A percentile compares a stretch with the other conserved stretches of the same genome.
Evolutionary conservation across 23 tunicate species (phyloP).

Genomic region (Botrylloides violaceus): DNA sequence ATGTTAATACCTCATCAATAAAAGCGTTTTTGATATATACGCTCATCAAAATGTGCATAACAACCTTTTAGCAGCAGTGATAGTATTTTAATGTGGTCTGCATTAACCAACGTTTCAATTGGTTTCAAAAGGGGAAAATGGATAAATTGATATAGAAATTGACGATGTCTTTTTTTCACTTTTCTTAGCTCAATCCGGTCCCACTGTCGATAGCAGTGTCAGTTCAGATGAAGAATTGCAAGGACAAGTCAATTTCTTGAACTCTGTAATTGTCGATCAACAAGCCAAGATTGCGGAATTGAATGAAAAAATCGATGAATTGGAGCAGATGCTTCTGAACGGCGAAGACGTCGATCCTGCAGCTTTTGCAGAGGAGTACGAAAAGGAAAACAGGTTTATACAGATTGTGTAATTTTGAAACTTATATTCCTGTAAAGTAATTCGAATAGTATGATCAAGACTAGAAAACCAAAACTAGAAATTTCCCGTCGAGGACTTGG

Average conservation of each 20-base stretch:
- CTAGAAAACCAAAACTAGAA: neutral
- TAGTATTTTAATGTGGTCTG: no score
- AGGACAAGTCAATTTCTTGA: conserved; percentile 63
- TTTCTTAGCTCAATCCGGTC: conserved; percentile 10
- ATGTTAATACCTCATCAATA: no score
- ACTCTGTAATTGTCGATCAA: conserved; percentile 84
- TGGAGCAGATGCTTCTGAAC: conserved; percentile 65
- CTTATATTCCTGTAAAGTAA: no score
- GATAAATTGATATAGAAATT: no score
- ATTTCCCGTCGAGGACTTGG: neutral
- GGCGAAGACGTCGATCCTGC: conserved; percentile 36
- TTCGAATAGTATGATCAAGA: no score
- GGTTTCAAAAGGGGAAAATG: no score
- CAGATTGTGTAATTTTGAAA: no score
- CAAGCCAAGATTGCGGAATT: conserved; percentile 53
- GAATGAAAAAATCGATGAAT: conserved; percentile 51
- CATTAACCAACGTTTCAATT: no score
- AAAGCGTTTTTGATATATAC: no score
- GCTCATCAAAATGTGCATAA: no score
- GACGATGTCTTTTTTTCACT: no score
- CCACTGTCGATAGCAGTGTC: conserved; percentile 17
- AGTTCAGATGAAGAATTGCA: conserved; percentile 4
- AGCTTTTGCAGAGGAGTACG: conserved; percentile 27
- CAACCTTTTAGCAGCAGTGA: no score
- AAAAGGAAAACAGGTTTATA: neutral